A percentile compares a stretch with the other conserved stretches of the same genome.
These are phyloP conservation scores for Apotomis betuletana DNA, from an alignment of 2,888 invertebrate species.

Conservation along the genomic window DNA sequence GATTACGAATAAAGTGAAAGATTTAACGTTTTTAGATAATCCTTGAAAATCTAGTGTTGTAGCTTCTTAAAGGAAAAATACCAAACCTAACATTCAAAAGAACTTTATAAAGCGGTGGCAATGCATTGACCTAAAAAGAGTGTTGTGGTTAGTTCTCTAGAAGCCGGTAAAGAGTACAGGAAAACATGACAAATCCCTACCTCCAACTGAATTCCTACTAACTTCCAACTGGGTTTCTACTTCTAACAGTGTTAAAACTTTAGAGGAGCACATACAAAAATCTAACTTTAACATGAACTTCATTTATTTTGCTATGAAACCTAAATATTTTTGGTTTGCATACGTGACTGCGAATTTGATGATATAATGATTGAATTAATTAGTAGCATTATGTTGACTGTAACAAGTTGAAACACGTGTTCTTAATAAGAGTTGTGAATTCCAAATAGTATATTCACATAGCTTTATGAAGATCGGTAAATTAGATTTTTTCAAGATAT, in stretches of 20 bases:
- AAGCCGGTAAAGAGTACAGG: slow-evolving; percentile 18
- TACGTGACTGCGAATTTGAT: neutral
- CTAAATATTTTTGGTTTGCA: neutral
- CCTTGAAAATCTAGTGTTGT: neutral
- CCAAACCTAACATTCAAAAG: neutral
- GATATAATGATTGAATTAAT: slow-evolving; percentile 16
- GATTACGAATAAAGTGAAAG: neutral
- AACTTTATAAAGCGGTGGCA: neutral
- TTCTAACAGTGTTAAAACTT: neutral
- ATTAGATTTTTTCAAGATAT: no score
- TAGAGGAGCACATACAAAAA: neutral
- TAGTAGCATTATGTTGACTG: slow-evolving; percentile 11
- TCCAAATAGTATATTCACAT: neutral
- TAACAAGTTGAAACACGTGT: slow-evolving; percentile 15
- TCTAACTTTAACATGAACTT: neutral
- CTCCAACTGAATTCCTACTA: neutral
- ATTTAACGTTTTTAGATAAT: neutral
- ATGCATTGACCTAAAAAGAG: slow-evolving; percentile 12
- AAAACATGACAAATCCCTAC: slow-evolving; percentile 13
- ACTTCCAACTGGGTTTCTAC: slow-evolving; percentile 2
- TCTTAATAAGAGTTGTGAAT: neutral
- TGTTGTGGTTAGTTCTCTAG: slow-evolving; percentile 30
- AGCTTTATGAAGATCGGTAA: no score
- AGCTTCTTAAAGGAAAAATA: no score
- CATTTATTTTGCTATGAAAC: no score